Base-by-base conservation (phyloP, 1,140 invertebrate species). In the Diuraphis noxia region DNA sequence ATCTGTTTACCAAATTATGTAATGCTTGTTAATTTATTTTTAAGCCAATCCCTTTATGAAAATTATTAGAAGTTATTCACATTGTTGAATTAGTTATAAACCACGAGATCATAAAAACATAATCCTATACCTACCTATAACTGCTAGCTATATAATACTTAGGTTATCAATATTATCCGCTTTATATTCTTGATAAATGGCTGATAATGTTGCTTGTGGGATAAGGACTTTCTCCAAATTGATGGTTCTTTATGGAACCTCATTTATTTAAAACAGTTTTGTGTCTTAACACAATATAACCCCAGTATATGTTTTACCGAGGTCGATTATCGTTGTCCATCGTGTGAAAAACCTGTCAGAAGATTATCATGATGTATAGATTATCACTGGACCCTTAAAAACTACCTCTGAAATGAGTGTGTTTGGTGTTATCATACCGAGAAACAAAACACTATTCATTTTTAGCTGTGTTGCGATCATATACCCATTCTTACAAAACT, bases 121-220 rank as follows among this genome's bases (percentile, higher is more conserved):
- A n/a, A 72, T 17, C 56, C 13, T 72, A n/a, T 72, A 72, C 13
- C 6, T 23, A 49, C 49, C 30, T 17, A 72, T 17, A 72, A n/a
- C 56, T 72, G 30, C 56, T 72, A 72, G 10, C 56, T n/a, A 72
- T 34, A 72, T 72, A 72, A n/a, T 72, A 72, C 34, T 72, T n/a
- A n/a, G 34, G 30, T 72, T 72, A 72, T 72, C 56, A 72, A n/a
- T 72, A 72, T 72, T 63, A 72, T n/a, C n/a, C 30, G 17, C 30
- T 34, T 72, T n/a, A 72, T 72, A 72, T 72, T 72, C n/a, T 72
- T 72, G 56, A 72, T 72, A 72, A 72, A 72, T 72, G n/a, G 56
- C n/a, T 72, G 56, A 72, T 72, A 72, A n/a, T 72, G 56, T 34
- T 72, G 56, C 56, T 72, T n/a, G n/a, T 72, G n/a, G 56, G 30